A percentile compares a stretch with the other conserved stretches of the same genome.
Conservation (phyloP, 2,888 invertebrate genomes). For the Drymonia ruficornis region DNA sequence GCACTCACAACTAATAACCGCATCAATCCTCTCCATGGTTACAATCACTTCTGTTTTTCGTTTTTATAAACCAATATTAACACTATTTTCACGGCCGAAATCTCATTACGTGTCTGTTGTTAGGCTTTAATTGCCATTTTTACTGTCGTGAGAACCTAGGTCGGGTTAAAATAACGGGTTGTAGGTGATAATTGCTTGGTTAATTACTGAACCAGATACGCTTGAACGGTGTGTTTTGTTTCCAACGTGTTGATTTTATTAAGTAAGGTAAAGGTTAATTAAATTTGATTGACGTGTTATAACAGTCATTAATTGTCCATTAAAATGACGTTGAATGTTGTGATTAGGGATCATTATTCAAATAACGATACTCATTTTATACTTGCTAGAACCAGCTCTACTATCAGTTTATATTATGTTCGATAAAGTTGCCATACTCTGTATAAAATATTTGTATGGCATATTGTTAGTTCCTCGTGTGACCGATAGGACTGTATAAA, state of each 20-base stretch:
- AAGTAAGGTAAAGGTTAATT: conserved; percentile 32
- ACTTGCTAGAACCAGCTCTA: no score
- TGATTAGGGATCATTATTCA: conserved; percentile 13
- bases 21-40: no score
- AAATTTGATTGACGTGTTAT: conserved; percentile 33
- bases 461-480: no score
- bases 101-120: conserved; percentile 37
- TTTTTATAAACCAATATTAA: conserved; percentile 9
- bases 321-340: conserved; percentile 4
- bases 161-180: conserved; percentile 40
- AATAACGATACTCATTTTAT: background rate
- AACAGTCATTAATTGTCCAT: conserved; percentile 20
- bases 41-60: no score
- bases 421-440: no score
- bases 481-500: no score
- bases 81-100: conserved; percentile 20
- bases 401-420: no score
- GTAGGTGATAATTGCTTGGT: conserved; percentile 47
- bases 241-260: conserved; percentile 39
- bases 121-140: conserved; percentile 41
- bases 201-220: conserved; percentile 39
- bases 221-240: conserved; percentile 20
- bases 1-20: no score
- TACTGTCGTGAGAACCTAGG: conserved; percentile 47
- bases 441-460: no score